Base-by-base conservation (phyloP, 2,888 invertebrate genomes). In the Scaptomyza flava region DNA sequence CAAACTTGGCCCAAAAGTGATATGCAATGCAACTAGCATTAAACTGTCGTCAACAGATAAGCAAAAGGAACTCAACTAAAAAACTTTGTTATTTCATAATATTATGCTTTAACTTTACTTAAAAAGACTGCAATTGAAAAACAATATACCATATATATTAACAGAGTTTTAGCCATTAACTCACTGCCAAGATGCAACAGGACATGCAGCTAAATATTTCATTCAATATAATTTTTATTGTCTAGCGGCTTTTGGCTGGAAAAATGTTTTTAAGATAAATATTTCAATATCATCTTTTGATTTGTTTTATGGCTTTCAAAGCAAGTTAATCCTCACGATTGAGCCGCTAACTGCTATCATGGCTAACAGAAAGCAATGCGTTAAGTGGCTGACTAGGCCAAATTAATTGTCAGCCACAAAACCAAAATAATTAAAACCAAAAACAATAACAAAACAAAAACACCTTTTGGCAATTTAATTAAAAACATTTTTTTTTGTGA, bases 391-490 rank as follows among this genome's bases (percentile, higher is more conserved):
- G 34, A 56, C 81, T 45, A 78, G 59, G 12, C 51, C 3, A 9
- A n/a, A 53, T 79, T 82, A 78, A 75, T 76, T 9, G 82, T 75
- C 56, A 76, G n/a, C 81, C 56, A 70, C 77, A 67, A 72, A 74
- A 38, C 23, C 33, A 77, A 34, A 53, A 63, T 62, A 74, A 77
- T 80, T 72, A 64, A 83, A 68, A 51, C 42, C 57, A 20, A 52
- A 27, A 48, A 12, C 14, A 11, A 31, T 17, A 30, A 48, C 17
- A 48, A 17, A 48, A 14, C 6, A 50, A 58, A 65, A 63, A 68
- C 78, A 81, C 64, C 71, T 68, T 73, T 79, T 52, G 71, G 63
- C 85, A 81, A 77, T 85, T 82, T 82, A 79, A 85, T 85, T 77
- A 79, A 79, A 85, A 60, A 52, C 53, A 31, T 63, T 65, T 61